These are phyloP conservation scores for Brachionus rubens DNA, from an alignment of 1,140 invertebrate species.

Conservation along the genomic window DNA sequence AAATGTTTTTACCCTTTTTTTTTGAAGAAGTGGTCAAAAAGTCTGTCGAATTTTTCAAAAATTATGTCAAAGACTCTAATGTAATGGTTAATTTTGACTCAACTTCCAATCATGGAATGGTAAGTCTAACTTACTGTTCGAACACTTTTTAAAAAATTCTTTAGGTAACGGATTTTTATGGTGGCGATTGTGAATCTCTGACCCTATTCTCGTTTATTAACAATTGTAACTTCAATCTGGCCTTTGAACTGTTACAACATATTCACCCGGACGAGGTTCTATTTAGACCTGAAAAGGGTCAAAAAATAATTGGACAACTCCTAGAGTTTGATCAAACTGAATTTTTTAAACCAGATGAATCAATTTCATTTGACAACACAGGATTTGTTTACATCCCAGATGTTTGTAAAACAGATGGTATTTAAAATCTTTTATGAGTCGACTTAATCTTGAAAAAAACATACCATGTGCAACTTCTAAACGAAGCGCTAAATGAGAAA, in stretches of 20 bases:
- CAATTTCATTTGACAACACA: constrained; percentile 51
- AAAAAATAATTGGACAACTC: constrained; percentile 47
- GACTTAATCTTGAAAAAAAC: no score
- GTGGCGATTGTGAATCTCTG: constrained; percentile 51
- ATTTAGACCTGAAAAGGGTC: background rate
- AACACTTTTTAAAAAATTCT: constrained; percentile 36
- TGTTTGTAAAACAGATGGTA: constrained; percentile 49
- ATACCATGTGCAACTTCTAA: no score
- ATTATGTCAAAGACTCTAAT: background rate
- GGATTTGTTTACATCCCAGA: constrained; percentile 57
- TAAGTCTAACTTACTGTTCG: no score
- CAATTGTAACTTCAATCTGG: constrained; percentile 58
- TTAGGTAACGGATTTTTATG: constrained; percentile 58
- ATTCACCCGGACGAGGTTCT: constrained; percentile 54
- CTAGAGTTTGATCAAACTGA: constrained; percentile 53
- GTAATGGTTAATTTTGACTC: background rate
- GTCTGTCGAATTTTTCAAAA: constrained; percentile 47
- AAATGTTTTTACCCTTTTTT: background rate
- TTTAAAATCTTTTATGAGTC: no score
- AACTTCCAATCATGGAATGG: background rate
- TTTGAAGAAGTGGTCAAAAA: constrained; percentile 52
- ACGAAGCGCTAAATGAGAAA: no score
- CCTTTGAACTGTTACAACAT: constrained; percentile 56
- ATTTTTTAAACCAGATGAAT: constrained; percentile 50
- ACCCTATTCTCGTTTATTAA: constrained; percentile 51